Conservation (phyloP, 2,113 vertebrate species). For the Eleginops maclovinus region DNA sequence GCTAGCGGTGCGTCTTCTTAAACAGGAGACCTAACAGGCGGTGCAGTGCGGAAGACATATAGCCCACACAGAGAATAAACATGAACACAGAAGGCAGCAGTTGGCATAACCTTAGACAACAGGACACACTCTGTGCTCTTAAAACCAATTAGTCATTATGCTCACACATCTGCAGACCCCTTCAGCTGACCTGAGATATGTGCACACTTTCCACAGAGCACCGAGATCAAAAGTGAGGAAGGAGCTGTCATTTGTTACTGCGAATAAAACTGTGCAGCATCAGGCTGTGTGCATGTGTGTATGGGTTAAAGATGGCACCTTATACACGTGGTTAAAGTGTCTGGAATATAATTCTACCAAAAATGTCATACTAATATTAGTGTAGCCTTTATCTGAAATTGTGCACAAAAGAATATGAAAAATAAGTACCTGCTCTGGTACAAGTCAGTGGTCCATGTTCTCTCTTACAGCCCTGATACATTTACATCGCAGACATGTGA, state of each 20-base stretch:
- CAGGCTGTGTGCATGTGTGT: slow-evolving; percentile 7
- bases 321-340: background rate
- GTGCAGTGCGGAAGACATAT: slow-evolving; percentile 60
- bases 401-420: too few relatives aligned
- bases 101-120: slow-evolving; percentile 33
- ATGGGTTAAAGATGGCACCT: background rate
- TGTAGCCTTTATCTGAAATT: too few relatives aligned
- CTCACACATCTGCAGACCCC: slow-evolving; percentile 48
- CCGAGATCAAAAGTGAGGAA: slow-evolving; percentile 12
- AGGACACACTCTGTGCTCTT: slow-evolving; percentile 40
- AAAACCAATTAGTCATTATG: slow-evolving; percentile 61
- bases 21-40: slow-evolving; percentile 63
- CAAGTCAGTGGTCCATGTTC: slow-evolving; percentile 7
- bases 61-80: slow-evolving; percentile 60
- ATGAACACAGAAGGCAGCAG: slow-evolving; percentile 60
- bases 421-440: background rate
- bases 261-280: slow-evolving; percentile 24
- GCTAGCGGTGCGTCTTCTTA: slow-evolving; percentile 60
- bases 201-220: slow-evolving; percentile 49
- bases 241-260: slow-evolving; percentile 52
- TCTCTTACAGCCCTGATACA: slow-evolving; percentile 5
- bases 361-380: too few relatives aligned
- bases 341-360: background rate
- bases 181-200: slow-evolving; percentile 49
- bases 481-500: slow-evolving; percentile 17